Base-by-base conservation (phyloP, 2,113 vertebrate species). In the Camelus dromedarius region DNA sequence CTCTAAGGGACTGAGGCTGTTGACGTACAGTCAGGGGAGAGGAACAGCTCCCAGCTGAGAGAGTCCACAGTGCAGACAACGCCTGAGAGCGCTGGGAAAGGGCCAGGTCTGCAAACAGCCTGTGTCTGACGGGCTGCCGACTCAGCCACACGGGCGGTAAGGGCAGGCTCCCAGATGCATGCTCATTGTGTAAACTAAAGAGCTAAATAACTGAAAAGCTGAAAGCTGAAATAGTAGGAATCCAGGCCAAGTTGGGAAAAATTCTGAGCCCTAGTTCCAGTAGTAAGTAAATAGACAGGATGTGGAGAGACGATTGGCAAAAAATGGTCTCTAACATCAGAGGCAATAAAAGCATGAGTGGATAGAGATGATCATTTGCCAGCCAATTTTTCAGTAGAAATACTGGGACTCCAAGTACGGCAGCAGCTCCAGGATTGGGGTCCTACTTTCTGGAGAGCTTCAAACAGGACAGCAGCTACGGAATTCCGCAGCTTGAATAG, bases 121-220 rank as follows among this genome's bases (percentile, higher is more conserved):
- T 26, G 20, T 28, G 15, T 46, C 46, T 52, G 52, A n/a, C 0
- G 28, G 12, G 9, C 26, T 72, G n/a, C 22, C 13, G 42, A 79
- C 38, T 38, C 30, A 48, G 7, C 10, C 32, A 75, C 0, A 0
- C 1, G 10, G 54, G 26, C 16, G 12, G 5, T 18, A 50, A 0
- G 14, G 20, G 28, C 24, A 76, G 18, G 28, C 20, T 69, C 32
- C 35, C 46, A 87, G 81, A 7, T 87, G 5, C 30, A 15, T 3
- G 8, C 48, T 35, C 69, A 10, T 73, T 83, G 32, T 28, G 8
- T 72, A 54, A 85, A 81, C 73, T 91, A 16, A 76, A 85, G 8
- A 69, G 0, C 11, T 64, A 67, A 16, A n/a, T 42, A 86, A 42
- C 58, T 70, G 50, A 76, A 76, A 20, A 72, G 16, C 16, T 72